Conservation (phyloP, 1,140 invertebrate genomes). For the Achatina immaculata region DNA sequence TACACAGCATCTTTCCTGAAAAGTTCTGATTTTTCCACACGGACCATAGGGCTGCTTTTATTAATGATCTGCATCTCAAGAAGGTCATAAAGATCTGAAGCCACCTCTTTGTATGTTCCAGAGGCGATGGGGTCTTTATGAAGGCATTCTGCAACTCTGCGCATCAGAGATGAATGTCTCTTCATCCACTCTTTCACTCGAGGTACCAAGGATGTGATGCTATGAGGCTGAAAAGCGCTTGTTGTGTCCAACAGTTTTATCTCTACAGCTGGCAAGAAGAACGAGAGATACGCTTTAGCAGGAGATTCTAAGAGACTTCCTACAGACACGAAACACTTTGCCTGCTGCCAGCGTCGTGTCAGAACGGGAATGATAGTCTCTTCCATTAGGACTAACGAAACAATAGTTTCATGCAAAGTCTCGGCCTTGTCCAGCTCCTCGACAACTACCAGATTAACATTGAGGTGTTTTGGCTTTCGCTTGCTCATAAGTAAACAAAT, state of each 20-base stretch:
- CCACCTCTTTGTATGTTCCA: constrained; percentile 1
- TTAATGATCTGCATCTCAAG: constrained; percentile 26
- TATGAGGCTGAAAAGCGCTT: constrained; percentile 31
- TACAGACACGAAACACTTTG: constrained; percentile 17
- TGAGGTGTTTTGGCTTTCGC: constrained; percentile 23
- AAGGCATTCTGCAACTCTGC: constrained; percentile 30
- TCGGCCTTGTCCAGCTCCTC: constrained; percentile 26
- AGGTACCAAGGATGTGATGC: neutral
- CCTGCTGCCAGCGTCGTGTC: constrained; percentile 21
- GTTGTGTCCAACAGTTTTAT: constrained; percentile 24
- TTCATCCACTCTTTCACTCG: constrained; percentile 36
- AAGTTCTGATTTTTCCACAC: constrained; percentile 27
- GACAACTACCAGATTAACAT: constrained; percentile 32
- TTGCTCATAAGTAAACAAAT: constrained; percentile 27
- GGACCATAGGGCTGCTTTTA: constrained; percentile 7
- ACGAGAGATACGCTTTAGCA: constrained; percentile 28
- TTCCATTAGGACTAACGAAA: constrained; percentile 36
- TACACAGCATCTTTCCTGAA: constrained; percentile 48
- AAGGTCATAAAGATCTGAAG: constrained; percentile 35
- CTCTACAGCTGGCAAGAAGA: constrained; percentile 38
- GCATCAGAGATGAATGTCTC: constrained; percentile 15
- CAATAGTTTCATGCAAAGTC: constrained; percentile 18
- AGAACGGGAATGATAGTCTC: constrained; percentile 26
- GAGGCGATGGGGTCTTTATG: constrained; percentile 29
- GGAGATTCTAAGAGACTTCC: neutral